Evolutionary conservation across 2,888 invertebrate genomes (phyloP).

Genomic region (Scrobipalpa costella): DNA sequence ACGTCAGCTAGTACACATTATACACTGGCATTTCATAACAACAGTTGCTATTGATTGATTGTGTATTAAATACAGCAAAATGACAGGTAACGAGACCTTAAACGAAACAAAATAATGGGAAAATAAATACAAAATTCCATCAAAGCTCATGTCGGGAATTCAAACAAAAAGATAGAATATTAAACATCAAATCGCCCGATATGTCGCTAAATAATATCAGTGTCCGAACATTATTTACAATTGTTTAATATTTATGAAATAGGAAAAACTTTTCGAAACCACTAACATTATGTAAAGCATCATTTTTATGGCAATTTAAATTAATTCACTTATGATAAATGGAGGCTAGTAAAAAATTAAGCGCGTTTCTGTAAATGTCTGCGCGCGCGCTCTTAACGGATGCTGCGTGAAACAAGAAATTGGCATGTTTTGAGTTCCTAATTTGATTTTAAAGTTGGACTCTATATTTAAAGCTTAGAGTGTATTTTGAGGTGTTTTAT

Average conservation of each 20-base stretch:
- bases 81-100: conserved; percentile 12
- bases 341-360: conserved; percentile 59
- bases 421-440: conserved; percentile 38
- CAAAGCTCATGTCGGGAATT: conserved; percentile 10
- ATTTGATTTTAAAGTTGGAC: conserved; percentile 26
- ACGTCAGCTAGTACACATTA: conserved; percentile 2
- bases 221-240: conserved; percentile 49
- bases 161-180: conserved; percentile 26
- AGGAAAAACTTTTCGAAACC: conserved; percentile 51
- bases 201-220: conserved; percentile 49
- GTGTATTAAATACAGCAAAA: conserved; percentile 16
- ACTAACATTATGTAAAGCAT: conserved; percentile 66
- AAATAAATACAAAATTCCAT: conserved; percentile 19
- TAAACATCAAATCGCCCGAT: conserved; percentile 34
- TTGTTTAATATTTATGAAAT: conserved; percentile 57
- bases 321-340: conserved; percentile 77
- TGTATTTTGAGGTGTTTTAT: conserved; percentile 53
- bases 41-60: conserved; percentile 20
- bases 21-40: conserved; percentile 14
- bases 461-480: conserved; percentile 28
- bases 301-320: conserved; percentile 74
- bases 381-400: conserved; percentile 56
- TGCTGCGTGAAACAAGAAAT: conserved; percentile 60
- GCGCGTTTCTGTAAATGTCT: conserved; percentile 65
- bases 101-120: conserved; percentile 1